Evolutionary conservation across 1,140 invertebrate genomes (phyloP), one percentile per base, ranked within the genome.

Genomic region (Arctopsyche grandis): DNA sequence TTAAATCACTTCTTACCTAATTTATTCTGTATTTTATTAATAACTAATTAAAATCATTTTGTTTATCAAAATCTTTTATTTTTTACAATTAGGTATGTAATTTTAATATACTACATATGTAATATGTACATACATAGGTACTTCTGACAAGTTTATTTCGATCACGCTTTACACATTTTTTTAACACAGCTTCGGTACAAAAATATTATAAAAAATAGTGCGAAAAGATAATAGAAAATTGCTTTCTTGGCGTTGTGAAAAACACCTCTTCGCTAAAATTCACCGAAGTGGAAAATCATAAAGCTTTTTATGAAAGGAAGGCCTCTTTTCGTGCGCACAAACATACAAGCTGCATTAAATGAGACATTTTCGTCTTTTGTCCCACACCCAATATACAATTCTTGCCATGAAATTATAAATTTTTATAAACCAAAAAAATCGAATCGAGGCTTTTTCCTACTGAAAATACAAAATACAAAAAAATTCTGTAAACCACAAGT

Each of bases 161-260:
- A 38, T 1, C 29, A 38, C 29, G 29, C 29, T 38, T 38, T 4
- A 38, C 29, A 38, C 29, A 38, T 38, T 21, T 16, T 21, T 16
- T 5, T 21, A 46, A n/a, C 56, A 16, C 1, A 1, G 56, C 14
- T 16, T 7, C 21, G 9, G 56, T 16, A 60, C 56, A 60, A 60
- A 60, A 21, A 19, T 19, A 75, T 79, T 63, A 79, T 75, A 79
- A 75, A 79, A 66, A 58, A 69, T 60, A 69, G 56, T 52, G 58
- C 46, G 69, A 79, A 58, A 48, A 66, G 73, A 75, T 63, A 69
- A 46, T 29, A 73, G 71, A 75, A 79, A 79, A 79, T 79, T 79
- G 78, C 78, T 79, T 75, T 75, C 60, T 79, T 69, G 75, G 71
- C 75, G 71, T 79, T 74, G 74, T 75, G 69, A 75, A 75, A 44